A percentile compares a stretch with the other conserved stretches of the same genome.
Evolutionary conservation across 2,888 invertebrate genomes (phyloP).

Genomic region (Ctena decussata): DNA sequence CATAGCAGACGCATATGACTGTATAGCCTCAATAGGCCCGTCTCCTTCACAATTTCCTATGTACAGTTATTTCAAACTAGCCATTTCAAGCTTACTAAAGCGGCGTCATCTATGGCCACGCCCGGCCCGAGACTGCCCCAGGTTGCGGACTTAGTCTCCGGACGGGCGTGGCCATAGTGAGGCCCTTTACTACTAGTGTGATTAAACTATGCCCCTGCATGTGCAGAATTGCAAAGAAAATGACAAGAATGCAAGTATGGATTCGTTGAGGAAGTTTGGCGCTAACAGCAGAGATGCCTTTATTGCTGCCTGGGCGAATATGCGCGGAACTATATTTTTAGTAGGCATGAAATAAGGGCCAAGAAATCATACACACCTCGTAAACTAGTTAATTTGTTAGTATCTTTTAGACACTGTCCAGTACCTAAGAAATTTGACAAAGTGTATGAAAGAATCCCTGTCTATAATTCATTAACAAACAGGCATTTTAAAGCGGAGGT

Average conservation of each 20-base stretch:
- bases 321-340: not conserved
- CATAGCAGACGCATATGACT: no score
- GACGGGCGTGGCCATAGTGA: no score
- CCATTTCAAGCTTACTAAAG: no score
- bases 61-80: no score
- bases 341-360: not conserved
- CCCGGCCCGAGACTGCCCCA: no score
- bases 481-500: not conserved
- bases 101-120: no score
- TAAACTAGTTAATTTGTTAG: not conserved
- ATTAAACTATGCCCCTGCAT: not conserved
- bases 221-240: not conserved
- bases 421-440: not conserved
- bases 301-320: not conserved
- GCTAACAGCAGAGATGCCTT: not conserved
- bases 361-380: not conserved
- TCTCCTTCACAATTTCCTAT: no score
- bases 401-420: not conserved
- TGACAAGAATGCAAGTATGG: not conserved
- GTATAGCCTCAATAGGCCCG: no score
- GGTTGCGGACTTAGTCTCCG: no score
- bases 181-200: no score
- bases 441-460: not conserved
- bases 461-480: not conserved
- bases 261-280: not conserved